A percentile compares a stretch with the other conserved stretches of the same genome.
These are phyloP conservation scores for Abramis brama DNA, from an alignment of 2,113 vertebrate genomes.

Conservation along the genomic window DNA sequence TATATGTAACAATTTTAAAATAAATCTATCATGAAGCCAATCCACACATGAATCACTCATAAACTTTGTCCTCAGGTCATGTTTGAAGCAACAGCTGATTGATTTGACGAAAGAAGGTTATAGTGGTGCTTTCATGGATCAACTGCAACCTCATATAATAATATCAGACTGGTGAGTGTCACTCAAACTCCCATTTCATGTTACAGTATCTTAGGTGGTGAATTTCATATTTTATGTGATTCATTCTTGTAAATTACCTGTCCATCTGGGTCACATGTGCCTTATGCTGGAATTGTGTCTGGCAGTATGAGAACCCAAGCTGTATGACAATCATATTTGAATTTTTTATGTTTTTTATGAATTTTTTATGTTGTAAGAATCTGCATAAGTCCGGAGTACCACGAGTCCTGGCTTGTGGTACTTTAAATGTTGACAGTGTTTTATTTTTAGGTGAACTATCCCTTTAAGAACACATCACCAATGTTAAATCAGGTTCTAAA, in stretches of 20 bases:
- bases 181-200: neutral
- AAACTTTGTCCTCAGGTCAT: neutral
- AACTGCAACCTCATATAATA: conserved; percentile 69
- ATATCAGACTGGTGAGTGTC: conserved; percentile 76
- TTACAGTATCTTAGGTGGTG: neutral
- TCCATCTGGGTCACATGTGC: neutral
- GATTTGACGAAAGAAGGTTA: conserved; percentile 66
- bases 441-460: neutral
- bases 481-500: neutral
- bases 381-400: neutral
- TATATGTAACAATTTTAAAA: neutral
- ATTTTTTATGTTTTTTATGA: too few species aligned
- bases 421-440: too few species aligned
- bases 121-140: conserved; percentile 69
- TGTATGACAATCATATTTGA: too few species aligned
- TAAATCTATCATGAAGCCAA: neutral
- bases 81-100: conserved; percentile 71
- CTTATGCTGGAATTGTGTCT: neutral
- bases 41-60: neutral
- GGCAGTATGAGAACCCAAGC: neutral
- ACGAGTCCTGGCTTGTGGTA: neutral
- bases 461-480: neutral
- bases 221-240: neutral
- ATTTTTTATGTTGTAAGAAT: neutral
- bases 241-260: neutral